Evolutionary conservation across 2,888 invertebrate genomes (phyloP).

Genomic region (Invenusta paracnida): DNA sequence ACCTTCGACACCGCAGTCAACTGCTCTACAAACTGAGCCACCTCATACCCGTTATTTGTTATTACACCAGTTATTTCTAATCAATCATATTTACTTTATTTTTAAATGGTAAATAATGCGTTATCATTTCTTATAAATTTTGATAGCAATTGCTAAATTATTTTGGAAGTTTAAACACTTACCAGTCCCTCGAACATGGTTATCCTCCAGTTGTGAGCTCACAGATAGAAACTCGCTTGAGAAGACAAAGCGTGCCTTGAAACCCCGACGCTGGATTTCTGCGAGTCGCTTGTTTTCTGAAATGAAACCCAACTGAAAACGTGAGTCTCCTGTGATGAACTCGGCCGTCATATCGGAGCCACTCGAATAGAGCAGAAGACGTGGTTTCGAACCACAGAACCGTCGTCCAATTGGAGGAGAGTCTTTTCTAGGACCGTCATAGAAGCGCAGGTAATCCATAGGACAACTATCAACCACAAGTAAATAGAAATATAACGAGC

Average conservation of each 20-base stretch:
- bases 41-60: too few species aligned
- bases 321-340: slow-evolving; percentile 30
- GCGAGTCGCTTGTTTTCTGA: not conserved
- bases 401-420: not conserved
- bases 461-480: slow-evolving; percentile 2
- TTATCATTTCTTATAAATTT: too few species aligned
- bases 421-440: not conserved
- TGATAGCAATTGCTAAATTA: too few species aligned
- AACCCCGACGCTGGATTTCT: slow-evolving; percentile 24
- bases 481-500: too few species aligned
- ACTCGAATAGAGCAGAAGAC: slow-evolving; percentile 3
- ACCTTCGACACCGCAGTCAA: too few species aligned
- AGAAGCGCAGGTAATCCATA: slow-evolving; percentile 32
- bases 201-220: not conserved
- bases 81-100: too few species aligned
- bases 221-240: not conserved
- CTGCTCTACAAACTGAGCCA: too few species aligned
- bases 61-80: too few species aligned
- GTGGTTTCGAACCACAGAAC: slow-evolving; percentile 27
- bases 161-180: too few species aligned
- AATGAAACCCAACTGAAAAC: not conserved
- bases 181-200: slow-evolving; percentile 34
- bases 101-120: too few species aligned
- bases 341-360: not conserved
- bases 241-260: not conserved